A percentile compares a stretch with the other conserved stretches of the same genome.
phyloP scores from a whole-genome alignment of 2,888 invertebrate species.

The Elmis aenea region DNA sequence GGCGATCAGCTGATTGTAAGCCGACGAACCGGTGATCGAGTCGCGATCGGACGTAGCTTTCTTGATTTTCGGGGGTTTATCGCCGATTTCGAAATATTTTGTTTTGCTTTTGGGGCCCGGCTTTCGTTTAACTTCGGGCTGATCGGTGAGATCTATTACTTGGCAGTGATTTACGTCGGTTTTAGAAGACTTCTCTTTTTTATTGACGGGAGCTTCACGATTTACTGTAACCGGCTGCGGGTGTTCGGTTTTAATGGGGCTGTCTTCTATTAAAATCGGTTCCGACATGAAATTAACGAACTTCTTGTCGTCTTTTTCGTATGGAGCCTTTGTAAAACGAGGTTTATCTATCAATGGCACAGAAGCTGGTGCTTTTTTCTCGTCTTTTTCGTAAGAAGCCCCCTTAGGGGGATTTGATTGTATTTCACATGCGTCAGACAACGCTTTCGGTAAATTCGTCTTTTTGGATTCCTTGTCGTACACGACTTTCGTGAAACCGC shows the following conservation, averaged over 20 bases:
- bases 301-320: too few relatives aligned
- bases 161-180: conserved; percentile 32
- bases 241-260: conserved; percentile 5
- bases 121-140: conserved; percentile 22
- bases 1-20: conserved; percentile 22
- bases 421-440: too few relatives aligned
- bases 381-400: too few relatives aligned
- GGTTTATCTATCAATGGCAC: too few relatives aligned
- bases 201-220: conserved; percentile 2
- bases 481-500: too few relatives aligned
- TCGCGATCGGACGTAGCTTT: conserved; percentile 12
- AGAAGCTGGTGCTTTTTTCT: too few relatives aligned
- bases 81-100: conserved; percentile 24
- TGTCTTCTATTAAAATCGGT: conserved; percentile 14
- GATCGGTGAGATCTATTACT: conserved; percentile 38
- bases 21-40: conserved; percentile 21
- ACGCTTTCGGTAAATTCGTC: too few relatives aligned
- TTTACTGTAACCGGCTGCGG: conserved; percentile 6
- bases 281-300: too few relatives aligned
- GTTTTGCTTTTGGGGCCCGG: conserved; percentile 27
- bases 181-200: conserved; percentile 8
- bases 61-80: conserved; percentile 11
- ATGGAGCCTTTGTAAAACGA: too few relatives aligned
- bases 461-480: too few relatives aligned
- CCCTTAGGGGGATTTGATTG: too few relatives aligned